Percentiles rank a stretch among this genome's conserved stretches.
Evolutionary conservation across 2,113 vertebrate genomes (phyloP).

Genomic region (Riparia riparia): DNA sequence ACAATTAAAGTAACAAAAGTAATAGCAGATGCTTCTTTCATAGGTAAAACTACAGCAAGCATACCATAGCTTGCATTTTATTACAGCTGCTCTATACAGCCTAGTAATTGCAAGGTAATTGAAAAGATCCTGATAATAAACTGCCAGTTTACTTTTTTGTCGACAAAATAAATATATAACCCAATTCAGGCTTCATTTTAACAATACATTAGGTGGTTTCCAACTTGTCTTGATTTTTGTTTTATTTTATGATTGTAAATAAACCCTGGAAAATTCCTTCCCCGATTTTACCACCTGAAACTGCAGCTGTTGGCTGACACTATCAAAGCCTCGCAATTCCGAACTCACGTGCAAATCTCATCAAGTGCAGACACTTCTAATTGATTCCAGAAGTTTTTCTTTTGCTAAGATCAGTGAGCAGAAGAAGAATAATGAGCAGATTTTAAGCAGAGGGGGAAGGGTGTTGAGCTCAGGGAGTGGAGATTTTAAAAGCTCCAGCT

Average conservation of each 20-base stretch:
- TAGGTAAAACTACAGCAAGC: not conserved
- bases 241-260: constrained; percentile 83
- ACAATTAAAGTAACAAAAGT: constrained; percentile 60
- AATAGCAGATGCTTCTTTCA: constrained; percentile 61
- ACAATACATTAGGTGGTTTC: constrained; percentile 61
- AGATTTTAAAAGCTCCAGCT: constrained; percentile 85
- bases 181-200: constrained; percentile 66
- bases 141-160: constrained; percentile 42
- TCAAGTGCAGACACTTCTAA: constrained; percentile 94
- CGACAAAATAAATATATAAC: constrained; percentile 67
- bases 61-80: constrained; percentile 9
- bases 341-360: constrained; percentile 94
- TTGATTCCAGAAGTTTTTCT: constrained; percentile 93
- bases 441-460: constrained; percentile 80
- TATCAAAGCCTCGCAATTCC: constrained; percentile 82
- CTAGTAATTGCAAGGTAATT: constrained; percentile 57
- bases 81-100: constrained; percentile 17
- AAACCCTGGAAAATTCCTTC: constrained; percentile 81
- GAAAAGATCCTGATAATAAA: constrained; percentile 54
- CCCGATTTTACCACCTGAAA: constrained; percentile 89
- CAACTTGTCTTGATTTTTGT: constrained; percentile 71
- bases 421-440: constrained; percentile 86
- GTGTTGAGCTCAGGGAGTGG: constrained; percentile 73
- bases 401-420: constrained; percentile 80
- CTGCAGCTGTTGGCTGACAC: constrained; percentile 87